Conservation (phyloP, 2,888 invertebrate species). For the Branchellion lobata region DNA sequence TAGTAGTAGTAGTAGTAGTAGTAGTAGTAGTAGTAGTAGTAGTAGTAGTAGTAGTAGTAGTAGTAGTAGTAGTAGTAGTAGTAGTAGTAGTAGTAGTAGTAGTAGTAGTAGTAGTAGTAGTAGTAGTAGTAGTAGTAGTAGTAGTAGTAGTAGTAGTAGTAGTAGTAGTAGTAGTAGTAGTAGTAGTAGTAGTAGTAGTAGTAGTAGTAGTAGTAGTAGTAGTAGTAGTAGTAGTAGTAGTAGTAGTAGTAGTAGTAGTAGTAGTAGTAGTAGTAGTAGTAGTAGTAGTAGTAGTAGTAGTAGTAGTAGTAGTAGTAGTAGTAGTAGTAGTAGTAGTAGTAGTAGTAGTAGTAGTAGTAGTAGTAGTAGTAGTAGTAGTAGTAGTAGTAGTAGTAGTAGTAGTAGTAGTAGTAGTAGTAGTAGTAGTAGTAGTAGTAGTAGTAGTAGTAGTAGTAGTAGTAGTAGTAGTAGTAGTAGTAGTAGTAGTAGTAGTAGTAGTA, state of each 20-base stretch:
- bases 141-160: conserved; percentile 29
- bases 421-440: conserved; percentile 29
- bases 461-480: conserved; percentile 26
- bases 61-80: not conserved
- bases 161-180: conserved; percentile 29
- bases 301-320: conserved; percentile 29
- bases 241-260: conserved; percentile 29
- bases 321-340: conserved; percentile 29
- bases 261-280: conserved; percentile 29
- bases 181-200: conserved; percentile 29
- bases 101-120: conserved; percentile 25
- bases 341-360: conserved; percentile 29
- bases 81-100: not conserved
- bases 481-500: conserved; percentile 26
- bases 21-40: conserved; percentile 26
- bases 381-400: conserved; percentile 23
- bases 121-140: conserved; percentile 29
- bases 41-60: conserved; percentile 25
- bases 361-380: conserved; percentile 29
- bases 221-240: conserved; percentile 29
- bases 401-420: conserved; percentile 29
- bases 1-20: conserved; percentile 17
- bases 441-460: conserved; percentile 29
- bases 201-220: conserved; percentile 29
- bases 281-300: conserved; percentile 29